These are phyloP conservation scores for Leptinotarsa tumamoca DNA, from an alignment of 2,888 invertebrate genomes.

Conservation along the genomic window DNA sequence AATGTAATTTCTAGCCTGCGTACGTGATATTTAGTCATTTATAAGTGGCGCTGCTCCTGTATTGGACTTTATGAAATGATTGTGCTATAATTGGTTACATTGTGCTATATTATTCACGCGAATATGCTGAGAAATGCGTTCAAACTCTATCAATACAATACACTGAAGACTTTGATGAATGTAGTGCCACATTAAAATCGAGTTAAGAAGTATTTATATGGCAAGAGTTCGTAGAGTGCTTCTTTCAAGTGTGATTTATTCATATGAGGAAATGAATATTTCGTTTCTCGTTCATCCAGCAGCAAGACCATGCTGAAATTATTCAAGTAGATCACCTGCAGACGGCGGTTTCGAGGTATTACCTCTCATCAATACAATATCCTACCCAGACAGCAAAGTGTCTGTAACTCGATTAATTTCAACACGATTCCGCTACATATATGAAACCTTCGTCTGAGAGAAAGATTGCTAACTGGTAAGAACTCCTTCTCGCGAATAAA, in stretches of 20 bases:
- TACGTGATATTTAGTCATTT: constrained; percentile 36
- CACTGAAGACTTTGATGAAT: constrained; percentile 12
- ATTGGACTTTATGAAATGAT: constrained; percentile 24
- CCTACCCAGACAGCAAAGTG: too few relatives aligned
- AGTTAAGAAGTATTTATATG: neutral
- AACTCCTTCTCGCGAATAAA: too few relatives aligned
- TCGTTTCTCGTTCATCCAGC: neutral
- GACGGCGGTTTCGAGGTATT: too few relatives aligned
- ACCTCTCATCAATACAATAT: too few relatives aligned
- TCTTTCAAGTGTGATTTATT: neutral
- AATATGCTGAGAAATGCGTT: neutral
- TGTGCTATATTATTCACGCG: neutral
- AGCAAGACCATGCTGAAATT: too few relatives aligned
- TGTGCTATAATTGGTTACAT: constrained; percentile 16
- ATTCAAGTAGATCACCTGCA: too few relatives aligned
- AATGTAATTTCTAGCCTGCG: constrained; percentile 32
- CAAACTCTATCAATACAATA: neutral
- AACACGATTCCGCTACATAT: too few relatives aligned
- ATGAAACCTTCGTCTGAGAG: too few relatives aligned
- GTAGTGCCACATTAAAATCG: neutral
- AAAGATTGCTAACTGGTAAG: too few relatives aligned
- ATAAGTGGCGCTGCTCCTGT: constrained; percentile 23
- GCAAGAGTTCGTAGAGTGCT: neutral
- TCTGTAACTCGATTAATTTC: too few relatives aligned
- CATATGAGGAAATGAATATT: neutral